Percentiles rank a stretch among this genome's conserved stretches.
phyloP scores from a whole-genome alignment of 1,140 invertebrate species.

The Whitmania pigra region DNA sequence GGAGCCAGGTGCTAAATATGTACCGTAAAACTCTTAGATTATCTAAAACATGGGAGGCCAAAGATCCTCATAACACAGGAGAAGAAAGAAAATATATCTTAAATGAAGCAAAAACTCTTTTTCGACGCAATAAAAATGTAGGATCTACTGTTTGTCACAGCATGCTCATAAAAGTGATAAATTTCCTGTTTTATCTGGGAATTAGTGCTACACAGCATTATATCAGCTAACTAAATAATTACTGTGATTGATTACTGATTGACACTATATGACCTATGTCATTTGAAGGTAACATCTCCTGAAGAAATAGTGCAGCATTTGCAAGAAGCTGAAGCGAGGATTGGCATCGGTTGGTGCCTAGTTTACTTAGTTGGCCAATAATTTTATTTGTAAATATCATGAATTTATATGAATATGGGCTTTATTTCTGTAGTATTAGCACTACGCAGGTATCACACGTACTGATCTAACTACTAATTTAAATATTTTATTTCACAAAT shows the following conservation, averaged over 20 bases:
- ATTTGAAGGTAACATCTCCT: not conserved
- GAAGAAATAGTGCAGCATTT: not conserved
- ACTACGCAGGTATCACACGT: too few relatives aligned
- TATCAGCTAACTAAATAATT: not conserved
- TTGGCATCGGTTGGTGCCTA: slow-evolving; percentile 1
- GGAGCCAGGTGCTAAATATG: not conserved
- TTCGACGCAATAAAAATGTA: slow-evolving; percentile 9
- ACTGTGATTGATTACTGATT: not conserved
- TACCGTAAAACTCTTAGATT: not conserved
- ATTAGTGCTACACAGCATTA: not conserved
- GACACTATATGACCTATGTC: not conserved
- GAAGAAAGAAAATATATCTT: not conserved
- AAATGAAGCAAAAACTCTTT: slow-evolving; percentile 6
- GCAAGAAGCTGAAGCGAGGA: not conserved
- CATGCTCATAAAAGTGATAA: too few relatives aligned
- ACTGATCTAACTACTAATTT: too few relatives aligned
- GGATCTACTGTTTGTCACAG: not conserved
- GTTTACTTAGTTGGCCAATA: not conserved
- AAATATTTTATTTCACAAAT: not conserved
- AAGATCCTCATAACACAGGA: not conserved
- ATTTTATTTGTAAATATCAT: not conserved
- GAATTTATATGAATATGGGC: too few relatives aligned
- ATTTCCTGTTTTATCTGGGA: too few relatives aligned
- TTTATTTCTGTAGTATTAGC: not conserved
- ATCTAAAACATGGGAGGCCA: not conserved